phyloP scores from a whole-genome alignment of 2,888 invertebrate species.

The Mycalesis mineus region DNA sequence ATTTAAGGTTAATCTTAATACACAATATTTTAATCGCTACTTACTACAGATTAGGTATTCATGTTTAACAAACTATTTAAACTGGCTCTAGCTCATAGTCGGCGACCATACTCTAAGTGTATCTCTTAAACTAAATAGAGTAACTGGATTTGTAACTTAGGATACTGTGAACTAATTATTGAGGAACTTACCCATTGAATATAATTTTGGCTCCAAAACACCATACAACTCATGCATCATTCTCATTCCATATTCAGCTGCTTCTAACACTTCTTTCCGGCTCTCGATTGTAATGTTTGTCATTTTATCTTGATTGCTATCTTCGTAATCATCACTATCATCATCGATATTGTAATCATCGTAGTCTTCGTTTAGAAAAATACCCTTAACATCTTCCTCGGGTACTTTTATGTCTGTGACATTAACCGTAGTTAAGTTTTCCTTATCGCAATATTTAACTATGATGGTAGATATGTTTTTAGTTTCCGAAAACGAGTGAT shows the following conservation, averaged over 20 bases:
- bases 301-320: constrained; percentile 34
- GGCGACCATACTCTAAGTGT: no score
- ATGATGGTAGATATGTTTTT: constrained; percentile 68
- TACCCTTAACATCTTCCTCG: constrained; percentile 31
- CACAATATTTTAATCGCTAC: no score
- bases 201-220: constrained; percentile 82
- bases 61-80: no score
- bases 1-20: no score
- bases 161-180: no score
- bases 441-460: constrained; percentile 65
- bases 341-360: constrained; percentile 29
- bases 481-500: constrained; percentile 55
- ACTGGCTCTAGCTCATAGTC: no score
- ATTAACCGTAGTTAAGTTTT: constrained; percentile 26
- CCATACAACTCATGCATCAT: constrained; percentile 82
- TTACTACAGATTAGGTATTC: no score
- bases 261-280: constrained; percentile 78
- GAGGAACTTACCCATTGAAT: constrained; percentile 82
- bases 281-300: constrained; percentile 40
- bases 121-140: no score
- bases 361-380: constrained; percentile 28
- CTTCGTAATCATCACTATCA: constrained; percentile 27
- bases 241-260: constrained; percentile 82
- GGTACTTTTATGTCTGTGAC: constrained; percentile 26
- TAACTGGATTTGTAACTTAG: no score